These are phyloP conservation scores for Drosophila diplacantha DNA, from an alignment of 2,888 invertebrate species.

Conservation along the genomic window DNA sequence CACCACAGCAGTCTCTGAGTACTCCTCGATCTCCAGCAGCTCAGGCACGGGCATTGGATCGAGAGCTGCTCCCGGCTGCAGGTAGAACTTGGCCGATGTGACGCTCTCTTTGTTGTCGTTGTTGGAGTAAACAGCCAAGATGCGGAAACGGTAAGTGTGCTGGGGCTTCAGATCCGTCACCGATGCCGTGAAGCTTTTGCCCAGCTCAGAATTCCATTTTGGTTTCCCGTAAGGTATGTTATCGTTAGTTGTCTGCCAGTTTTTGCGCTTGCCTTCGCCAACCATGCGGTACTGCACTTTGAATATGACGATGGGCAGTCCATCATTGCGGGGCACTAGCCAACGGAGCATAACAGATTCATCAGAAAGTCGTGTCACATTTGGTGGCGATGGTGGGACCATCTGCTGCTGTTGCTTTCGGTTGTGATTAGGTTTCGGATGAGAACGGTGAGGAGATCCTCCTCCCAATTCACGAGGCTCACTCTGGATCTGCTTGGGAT, in stretches of 20 bases:
- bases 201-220: constrained; percentile 58
- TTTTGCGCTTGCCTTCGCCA: constrained; percentile 76
- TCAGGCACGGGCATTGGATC: constrained; percentile 82
- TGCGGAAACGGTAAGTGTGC: constrained; percentile 84
- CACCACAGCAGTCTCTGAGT: constrained; percentile 85
- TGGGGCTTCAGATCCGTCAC: constrained; percentile 74
- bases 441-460: constrained; percentile 8
- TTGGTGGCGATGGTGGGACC: constrained; percentile 92
- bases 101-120: constrained; percentile 90
- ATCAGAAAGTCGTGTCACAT: constrained; percentile 90
- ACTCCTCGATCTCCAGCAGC: constrained; percentile 82
- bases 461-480: constrained; percentile 55
- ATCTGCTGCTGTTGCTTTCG: constrained; percentile 79
- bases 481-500: constrained; percentile 85
- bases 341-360: constrained; percentile 96
- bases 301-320: constrained; percentile 91
- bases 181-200: constrained; percentile 76
- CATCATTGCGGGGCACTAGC: constrained; percentile 88
- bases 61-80: constrained; percentile 72
- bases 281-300: constrained; percentile 86
- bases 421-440: constrained; percentile 30
- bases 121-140: constrained; percentile 96
- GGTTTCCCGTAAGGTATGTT: constrained; percentile 83
- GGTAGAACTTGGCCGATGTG: constrained; percentile 82
- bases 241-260: constrained; percentile 88